Evolutionary conservation across 2,888 invertebrate genomes (phyloP).

Genomic region (Strigamia crassipes): DNA sequence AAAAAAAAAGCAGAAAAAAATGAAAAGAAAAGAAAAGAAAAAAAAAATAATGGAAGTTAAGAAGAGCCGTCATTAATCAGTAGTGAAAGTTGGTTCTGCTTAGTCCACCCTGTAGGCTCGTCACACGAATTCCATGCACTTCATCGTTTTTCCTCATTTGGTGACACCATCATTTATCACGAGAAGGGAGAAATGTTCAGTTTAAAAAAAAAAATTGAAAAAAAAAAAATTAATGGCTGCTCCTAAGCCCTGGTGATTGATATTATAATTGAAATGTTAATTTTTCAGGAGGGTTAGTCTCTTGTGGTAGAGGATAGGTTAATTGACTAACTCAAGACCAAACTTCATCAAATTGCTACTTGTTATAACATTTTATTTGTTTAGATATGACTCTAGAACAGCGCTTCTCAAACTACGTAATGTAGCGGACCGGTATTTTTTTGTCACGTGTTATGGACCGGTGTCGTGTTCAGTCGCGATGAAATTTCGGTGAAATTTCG

Average conservation of each 20-base stretch:
- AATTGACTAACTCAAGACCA: neutral
- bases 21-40: neutral
- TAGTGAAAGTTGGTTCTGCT: slow-evolving; percentile 8
- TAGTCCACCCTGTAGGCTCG: neutral
- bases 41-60: slow-evolving; percentile 7
- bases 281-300: neutral
- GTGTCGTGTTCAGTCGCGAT: too few relatives aligned
- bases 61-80: neutral
- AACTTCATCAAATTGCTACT: too few relatives aligned
- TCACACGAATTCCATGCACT: slow-evolving; percentile 17
- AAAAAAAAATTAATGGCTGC: neutral
- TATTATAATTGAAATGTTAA: slow-evolving; percentile 17
- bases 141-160: slow-evolving; percentile 32
- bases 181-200: neutral
- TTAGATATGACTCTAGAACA: too few relatives aligned
- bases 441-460: too few relatives aligned
- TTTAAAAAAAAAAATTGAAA: neutral
- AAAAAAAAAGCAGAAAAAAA: neutral
- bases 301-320: neutral
- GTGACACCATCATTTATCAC: slow-evolving; percentile 28
- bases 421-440: too few relatives aligned
- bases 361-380: too few relatives aligned
- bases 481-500: too few relatives aligned
- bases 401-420: too few relatives aligned
- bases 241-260: neutral